Evolutionary conservation across 2,113 vertebrate genomes (phyloP).

Genomic region (Eolophus roseicapilla): DNA sequence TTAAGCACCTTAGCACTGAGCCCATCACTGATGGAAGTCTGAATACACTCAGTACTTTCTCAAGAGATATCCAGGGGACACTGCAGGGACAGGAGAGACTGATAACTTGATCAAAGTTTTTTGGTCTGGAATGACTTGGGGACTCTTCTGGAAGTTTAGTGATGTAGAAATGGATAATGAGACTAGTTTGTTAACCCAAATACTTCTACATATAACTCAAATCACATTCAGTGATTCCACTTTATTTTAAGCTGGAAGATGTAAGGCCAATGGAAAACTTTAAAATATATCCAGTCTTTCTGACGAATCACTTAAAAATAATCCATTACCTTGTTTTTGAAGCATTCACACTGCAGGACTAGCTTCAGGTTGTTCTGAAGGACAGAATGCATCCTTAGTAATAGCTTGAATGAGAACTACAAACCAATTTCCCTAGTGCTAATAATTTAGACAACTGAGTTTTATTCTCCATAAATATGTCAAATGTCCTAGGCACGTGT

Average conservation of each 20-base stretch:
- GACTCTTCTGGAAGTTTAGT: not conserved
- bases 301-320: not conserved
- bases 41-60: not conserved
- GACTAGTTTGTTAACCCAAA: not conserved
- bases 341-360: not conserved
- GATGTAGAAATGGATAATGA: not conserved
- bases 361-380: not conserved
- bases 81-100: not conserved
- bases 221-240: not conserved
- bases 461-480: not conserved
- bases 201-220: not conserved
- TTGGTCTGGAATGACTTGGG: not conserved
- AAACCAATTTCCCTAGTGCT: constrained; percentile 3
- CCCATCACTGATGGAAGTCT: not conserved
- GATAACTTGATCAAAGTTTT: not conserved
- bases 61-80: not conserved
- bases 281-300: not conserved
- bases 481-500: not conserved
- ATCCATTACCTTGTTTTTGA: not conserved
- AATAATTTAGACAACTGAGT: not conserved
- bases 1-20: not conserved
- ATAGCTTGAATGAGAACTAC: not conserved
- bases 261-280: not conserved
- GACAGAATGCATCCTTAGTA: not conserved
- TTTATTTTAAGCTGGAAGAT: not conserved